Percentiles rank a stretch among this genome's conserved stretches.
Conservation (phyloP, 1,140 invertebrate genomes). For the Halictus rubicundus region DNA sequence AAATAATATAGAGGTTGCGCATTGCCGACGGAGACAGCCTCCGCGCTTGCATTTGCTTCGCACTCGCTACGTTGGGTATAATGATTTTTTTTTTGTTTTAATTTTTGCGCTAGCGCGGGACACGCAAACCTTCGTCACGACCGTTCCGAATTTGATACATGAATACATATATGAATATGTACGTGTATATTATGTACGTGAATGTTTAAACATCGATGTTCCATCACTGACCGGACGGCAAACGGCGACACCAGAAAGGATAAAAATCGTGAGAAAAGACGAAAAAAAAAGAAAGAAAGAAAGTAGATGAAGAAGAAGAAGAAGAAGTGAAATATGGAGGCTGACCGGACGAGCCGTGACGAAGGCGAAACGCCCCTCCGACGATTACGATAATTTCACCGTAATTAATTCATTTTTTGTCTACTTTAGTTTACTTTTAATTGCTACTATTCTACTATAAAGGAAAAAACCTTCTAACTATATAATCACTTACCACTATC, state of each 20-base stretch:
- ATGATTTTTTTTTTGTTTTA: constrained; percentile 62
- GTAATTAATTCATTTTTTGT: constrained; percentile 72
- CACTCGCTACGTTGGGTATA: constrained; percentile 66
- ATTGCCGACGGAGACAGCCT: constrained; percentile 71
- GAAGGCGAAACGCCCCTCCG: constrained; percentile 37
- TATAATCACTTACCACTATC: constrained; percentile 71
- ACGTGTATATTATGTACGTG: too few relatives aligned
- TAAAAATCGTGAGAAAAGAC: background rate
- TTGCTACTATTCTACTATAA: constrained; percentile 71
- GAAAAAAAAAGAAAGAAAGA: too few relatives aligned
- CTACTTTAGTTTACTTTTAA: constrained; percentile 76
- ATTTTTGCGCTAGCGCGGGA: constrained; percentile 64
- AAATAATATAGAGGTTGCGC: constrained; percentile 66
- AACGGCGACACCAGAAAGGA: background rate
- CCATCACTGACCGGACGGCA: background rate
- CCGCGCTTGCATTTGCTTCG: constrained; percentile 71
- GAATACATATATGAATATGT: background rate
- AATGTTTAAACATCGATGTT: background rate
- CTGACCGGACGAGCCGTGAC: constrained; percentile 11
- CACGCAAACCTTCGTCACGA: constrained; percentile 33
- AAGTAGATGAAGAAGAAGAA: background rate
- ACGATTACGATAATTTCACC: constrained; percentile 68
- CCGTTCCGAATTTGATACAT: background rate
- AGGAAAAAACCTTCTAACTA: constrained; percentile 65
- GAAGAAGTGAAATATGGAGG: background rate